Evolutionary conservation across 2,113 vertebrate species (phyloP).

Genomic region (Etia nguti): DNA sequence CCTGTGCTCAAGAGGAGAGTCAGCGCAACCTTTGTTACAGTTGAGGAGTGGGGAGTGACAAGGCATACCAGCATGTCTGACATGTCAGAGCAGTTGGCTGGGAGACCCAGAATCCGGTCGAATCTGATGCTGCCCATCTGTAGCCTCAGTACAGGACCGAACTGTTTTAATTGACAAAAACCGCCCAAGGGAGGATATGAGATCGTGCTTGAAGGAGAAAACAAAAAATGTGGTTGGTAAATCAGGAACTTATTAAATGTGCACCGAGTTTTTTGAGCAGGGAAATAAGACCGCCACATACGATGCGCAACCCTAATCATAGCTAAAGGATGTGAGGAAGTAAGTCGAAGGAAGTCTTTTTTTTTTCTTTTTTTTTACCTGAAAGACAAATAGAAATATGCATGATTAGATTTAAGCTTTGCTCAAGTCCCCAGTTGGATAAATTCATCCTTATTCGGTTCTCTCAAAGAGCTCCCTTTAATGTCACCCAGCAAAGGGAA

Average conservation of each 20-base stretch:
- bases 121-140: slow-evolving; percentile 60
- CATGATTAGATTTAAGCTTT: slow-evolving; percentile 43
- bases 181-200: slow-evolving; percentile 19
- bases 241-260: slow-evolving; percentile 40
- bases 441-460: slow-evolving; percentile 47
- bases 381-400: slow-evolving; percentile 52
- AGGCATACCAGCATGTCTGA: slow-evolving; percentile 67
- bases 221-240: slow-evolving; percentile 34
- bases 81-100: slow-evolving; percentile 65
- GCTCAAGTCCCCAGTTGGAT: slow-evolving; percentile 32
- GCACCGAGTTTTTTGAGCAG: slow-evolving; percentile 23
- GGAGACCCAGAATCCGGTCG: slow-evolving; percentile 48
- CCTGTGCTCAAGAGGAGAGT: slow-evolving; percentile 51
- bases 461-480: slow-evolving; percentile 52
- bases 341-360: background rate
- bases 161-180: slow-evolving; percentile 51
- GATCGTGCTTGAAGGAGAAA: slow-evolving; percentile 38
- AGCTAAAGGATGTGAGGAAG: background rate
- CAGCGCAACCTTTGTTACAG: slow-evolving; percentile 57
- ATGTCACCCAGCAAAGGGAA: slow-evolving; percentile 53
- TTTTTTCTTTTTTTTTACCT: background rate
- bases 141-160: slow-evolving; percentile 23
- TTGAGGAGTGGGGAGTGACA: slow-evolving; percentile 59
- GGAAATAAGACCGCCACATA: slow-evolving; percentile 31
- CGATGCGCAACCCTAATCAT: slow-evolving; percentile 26